These are phyloP conservation scores for Caenorhabditis latens DNA, from an alignment of 1,140 invertebrate genomes.

Conservation along the genomic window DNA sequence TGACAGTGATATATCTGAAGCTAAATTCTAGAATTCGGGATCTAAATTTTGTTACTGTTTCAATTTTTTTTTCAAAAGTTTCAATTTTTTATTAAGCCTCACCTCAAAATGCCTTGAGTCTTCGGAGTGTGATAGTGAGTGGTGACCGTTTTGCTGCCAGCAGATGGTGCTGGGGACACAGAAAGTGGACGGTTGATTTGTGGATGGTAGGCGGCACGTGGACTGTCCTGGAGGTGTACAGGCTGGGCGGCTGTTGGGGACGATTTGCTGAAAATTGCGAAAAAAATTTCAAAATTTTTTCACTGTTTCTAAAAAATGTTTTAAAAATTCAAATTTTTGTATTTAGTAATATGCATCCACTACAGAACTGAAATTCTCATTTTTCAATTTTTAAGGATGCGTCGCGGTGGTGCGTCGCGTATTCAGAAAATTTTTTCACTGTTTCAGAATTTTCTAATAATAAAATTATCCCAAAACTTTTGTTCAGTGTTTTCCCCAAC, in stretches of 20 bases:
- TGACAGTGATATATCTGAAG: no score
- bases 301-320: no score
- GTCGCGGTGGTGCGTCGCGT: no score
- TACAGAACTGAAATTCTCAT: no score
- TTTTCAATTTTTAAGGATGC: no score
- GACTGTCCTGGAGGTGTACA: not conserved
- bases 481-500: no score
- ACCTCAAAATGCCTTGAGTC: conserved; percentile 60
- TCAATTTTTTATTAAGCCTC: not conserved
- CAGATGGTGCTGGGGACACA: conserved; percentile 36
- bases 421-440: not conserved
- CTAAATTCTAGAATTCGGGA: no score
- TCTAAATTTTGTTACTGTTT: no score
- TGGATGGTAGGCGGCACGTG: conserved; percentile 68
- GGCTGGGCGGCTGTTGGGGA: conserved; percentile 63
- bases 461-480: no score
- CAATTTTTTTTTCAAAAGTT: not conserved
- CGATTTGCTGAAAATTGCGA: conserved; percentile 14
- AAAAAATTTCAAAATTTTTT: not conserved
- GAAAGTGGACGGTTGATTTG: conserved; percentile 58
- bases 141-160: conserved; percentile 16
- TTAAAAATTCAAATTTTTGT: no score
- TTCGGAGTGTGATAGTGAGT: conserved; percentile 57
- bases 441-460: no score
- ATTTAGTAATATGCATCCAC: no score